Evolutionary conservation across 2,797 vertebrate species (phyloP), one percentile per base, ranked within the genome.

Genomic region (Pempheris klunzingeri): DNA sequence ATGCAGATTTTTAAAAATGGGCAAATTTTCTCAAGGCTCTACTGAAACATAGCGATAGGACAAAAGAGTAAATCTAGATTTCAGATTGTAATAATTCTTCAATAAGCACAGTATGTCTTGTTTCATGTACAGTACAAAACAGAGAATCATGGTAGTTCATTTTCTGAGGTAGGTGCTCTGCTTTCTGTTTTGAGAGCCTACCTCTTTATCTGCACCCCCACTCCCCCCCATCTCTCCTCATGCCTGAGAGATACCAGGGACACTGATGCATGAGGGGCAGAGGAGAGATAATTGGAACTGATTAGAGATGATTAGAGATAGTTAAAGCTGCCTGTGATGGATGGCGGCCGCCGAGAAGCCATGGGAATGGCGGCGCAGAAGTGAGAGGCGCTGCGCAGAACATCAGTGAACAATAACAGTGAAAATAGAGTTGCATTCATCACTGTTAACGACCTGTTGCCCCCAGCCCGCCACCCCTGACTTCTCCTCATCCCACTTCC

Each of bases 391-490:
- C 73, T 53, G 72, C 50, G 3, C 49, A 28, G 78, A 84, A 84
- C 86, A 61, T 64, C 71, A 57, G 83, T 69, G 82, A 92, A 92
- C 91, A 93, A 94, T 92, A 94, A 92, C 90, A 92, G 87, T 80
- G 90, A 91, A 92, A 92, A 94, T 81, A 83, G 89, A 90, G 86
- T 85, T 82, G 82, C 92, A 94, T 93, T 92, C 91, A 92, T 94
- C 92, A 95, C 81, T 54, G 88, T 86, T 94, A 95, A 94, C 83
- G 80, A 93, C 90, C 92, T 93, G 90, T 92, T 90, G 82, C 80
- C 85, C 88, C 77, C 66, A 44, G 68, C 80, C 67, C 83, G 72
- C 87, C 75, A 70, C 74, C 83, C 73, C 71, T 76, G 74, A 90
- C 77, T 87, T 89, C 69, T 88, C 85, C 86, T 78, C 86, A 76